Evolutionary conservation across 1,140 invertebrate genomes (phyloP).

Genomic region (Zaprionus africanus): DNA sequence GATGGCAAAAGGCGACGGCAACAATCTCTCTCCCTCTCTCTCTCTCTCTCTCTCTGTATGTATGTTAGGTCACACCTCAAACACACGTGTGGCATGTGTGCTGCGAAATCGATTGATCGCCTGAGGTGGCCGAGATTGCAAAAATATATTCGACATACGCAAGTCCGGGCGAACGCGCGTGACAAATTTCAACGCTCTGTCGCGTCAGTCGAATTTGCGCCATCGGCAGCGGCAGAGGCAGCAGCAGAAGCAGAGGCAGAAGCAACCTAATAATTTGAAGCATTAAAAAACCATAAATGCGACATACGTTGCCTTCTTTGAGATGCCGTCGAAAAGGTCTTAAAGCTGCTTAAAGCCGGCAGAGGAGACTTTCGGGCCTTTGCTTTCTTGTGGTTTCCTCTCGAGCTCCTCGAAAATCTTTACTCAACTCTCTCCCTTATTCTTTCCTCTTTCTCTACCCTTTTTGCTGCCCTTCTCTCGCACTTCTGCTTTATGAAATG

Average conservation of each 20-base stretch:
- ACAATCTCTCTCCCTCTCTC: neutral
- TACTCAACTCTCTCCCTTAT: neutral
- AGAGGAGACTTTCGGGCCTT: neutral
- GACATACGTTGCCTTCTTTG: constrained; percentile 14
- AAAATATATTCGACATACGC: constrained; percentile 70
- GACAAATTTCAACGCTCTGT: constrained; percentile 80
- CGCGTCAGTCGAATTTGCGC: constrained; percentile 58
- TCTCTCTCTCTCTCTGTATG: neutral
- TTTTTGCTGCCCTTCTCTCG: neutral
- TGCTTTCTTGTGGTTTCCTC: constrained; percentile 46
- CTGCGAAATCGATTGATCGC: constrained; percentile 60
- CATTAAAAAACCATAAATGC: constrained; percentile 59
- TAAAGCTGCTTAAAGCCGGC: constrained; percentile 45
- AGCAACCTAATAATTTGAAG: constrained; percentile 62
- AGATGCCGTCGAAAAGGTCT: constrained; percentile 24
- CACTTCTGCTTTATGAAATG: constrained; percentile 23
- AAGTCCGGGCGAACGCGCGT: constrained; percentile 48
- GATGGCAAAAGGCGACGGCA: neutral
- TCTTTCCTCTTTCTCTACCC: neutral
- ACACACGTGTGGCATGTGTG: constrained; percentile 9
- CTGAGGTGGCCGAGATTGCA: constrained; percentile 29
- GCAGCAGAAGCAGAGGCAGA: constrained; percentile 22
- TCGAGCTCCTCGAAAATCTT: neutral
- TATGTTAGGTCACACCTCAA: constrained; percentile 1
- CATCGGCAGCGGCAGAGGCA: constrained; percentile 24